Percentiles rank a stretch among this genome's conserved stretches.
Conservation (phyloP, 2,797 vertebrate genomes). For the Microctenopoma stevenorrisi region DNA sequence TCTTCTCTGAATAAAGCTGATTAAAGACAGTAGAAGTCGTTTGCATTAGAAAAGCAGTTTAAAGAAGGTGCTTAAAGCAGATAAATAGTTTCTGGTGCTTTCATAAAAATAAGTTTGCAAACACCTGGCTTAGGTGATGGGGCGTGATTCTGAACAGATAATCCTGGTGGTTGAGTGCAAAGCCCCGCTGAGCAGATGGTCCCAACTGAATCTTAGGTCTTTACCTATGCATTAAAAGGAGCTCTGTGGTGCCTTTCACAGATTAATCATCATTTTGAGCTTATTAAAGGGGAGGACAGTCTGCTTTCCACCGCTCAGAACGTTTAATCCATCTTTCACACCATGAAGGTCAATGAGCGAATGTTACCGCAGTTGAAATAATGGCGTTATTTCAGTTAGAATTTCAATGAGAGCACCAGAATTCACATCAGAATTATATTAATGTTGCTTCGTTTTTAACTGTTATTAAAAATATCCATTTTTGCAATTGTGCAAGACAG, state of each 20-base stretch:
- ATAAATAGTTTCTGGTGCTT: constrained; percentile 39
- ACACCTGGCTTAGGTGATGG: constrained; percentile 53
- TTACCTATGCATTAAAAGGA: constrained; percentile 74
- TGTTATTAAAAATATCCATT: constrained; percentile 18
- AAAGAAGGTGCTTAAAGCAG: constrained; percentile 38
- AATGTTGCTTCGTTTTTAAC: constrained; percentile 41
- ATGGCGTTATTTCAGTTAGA: constrained; percentile 60
- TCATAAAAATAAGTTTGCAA: constrained; percentile 23
- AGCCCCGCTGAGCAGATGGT: constrained; percentile 53
- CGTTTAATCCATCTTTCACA: constrained; percentile 83
- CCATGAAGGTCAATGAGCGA: constrained; percentile 84
- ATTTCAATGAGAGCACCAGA: constrained; percentile 65
- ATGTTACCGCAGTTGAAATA: constrained; percentile 66
- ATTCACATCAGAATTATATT: constrained; percentile 52
- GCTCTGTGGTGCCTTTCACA: constrained; percentile 72
- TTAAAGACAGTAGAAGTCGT: constrained; percentile 35
- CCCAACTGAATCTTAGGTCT: constrained; percentile 67
- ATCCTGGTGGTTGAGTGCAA: constrained; percentile 50
- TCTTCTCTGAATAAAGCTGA: constrained; percentile 50
- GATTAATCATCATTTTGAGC: constrained; percentile 86
- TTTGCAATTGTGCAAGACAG: constrained; percentile 30
- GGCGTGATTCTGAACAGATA: constrained; percentile 53
- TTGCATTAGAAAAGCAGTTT: constrained; percentile 43
- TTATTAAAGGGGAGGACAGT: constrained; percentile 84
- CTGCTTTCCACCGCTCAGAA: constrained; percentile 75